Evolutionary conservation across 2,797 vertebrate genomes (phyloP), one percentile per base, ranked within the genome.

Genomic region (Scolopax bukidnonensis): DNA sequence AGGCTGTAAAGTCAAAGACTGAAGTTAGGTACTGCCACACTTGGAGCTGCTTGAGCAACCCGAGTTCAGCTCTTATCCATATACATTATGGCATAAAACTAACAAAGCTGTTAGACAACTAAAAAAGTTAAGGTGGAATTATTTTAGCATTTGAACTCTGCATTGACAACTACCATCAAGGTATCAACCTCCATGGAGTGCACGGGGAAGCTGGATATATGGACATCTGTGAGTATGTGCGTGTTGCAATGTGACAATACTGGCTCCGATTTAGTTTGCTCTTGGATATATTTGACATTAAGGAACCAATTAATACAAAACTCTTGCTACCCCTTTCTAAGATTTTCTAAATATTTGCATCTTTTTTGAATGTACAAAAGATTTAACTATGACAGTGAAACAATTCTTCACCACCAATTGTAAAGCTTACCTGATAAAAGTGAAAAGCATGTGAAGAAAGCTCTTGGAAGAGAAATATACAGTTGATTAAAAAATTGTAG

Each of bases 171-270:
- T 24, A 50, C 8, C 15, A 71, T 17, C 5, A 48, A 68, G 24
- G 5, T 16, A 60, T 51, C 16, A 50, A 16, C 36, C 30, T 33
- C 36, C 13, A 15, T 12, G 30, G 33, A n/a, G 6, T 9, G 6
- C 8, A 16, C 3, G 33, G 10, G 16, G 9, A 87, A 83, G 27
- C 4, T 51, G 50, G 11, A 3, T 45, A 7, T 32, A 43, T 16
- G 38, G 33, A 15, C 40, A 45, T 45, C 32, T 50, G 9, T 45
- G 5, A 51, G 12, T 18, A 32, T 3, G 4, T 57, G 8, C 19
- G 33, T n/a, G 28, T 25, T 53, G 12, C 10, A 32, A n/a, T 28
- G 36, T 0, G 3, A 13, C 24, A 30, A 7, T 16, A 53, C 5
- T 16, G 18, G 4, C 25, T 59, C n/a, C 1, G 1, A 19, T 65